Conservation (phyloP, 2,797 vertebrate genomes). For the Dipus sagitta region DNA sequence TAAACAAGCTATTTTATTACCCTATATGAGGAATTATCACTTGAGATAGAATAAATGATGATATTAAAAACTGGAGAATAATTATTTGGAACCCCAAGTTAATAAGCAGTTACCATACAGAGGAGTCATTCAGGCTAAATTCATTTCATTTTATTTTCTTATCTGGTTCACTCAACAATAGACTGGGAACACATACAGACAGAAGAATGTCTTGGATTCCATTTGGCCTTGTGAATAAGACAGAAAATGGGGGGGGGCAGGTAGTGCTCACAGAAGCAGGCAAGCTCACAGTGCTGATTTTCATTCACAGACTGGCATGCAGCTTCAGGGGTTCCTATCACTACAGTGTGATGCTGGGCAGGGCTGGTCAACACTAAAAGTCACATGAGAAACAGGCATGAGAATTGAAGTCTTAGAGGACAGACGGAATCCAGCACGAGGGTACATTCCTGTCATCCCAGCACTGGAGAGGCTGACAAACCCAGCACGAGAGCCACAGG, state of each 20-base stretch:
- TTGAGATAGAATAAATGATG: background rate
- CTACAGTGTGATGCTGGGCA: accelerated
- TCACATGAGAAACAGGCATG: accelerated
- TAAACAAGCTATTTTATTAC: background rate
- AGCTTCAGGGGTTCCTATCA: background rate
- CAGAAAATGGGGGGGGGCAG: background rate
- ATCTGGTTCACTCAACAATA: background rate
- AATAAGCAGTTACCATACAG: background rate
- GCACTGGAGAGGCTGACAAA: background rate
- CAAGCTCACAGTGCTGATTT: background rate
- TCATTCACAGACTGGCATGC: background rate
- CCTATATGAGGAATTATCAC: background rate
- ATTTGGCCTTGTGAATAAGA: background rate
- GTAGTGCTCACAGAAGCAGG: background rate
- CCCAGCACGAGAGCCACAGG: background rate
- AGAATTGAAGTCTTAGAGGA: background rate
- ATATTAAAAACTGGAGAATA: background rate
- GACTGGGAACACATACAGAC: background rate
- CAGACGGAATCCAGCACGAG: background rate
- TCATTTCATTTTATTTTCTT: constrained; percentile 18
- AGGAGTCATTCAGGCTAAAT: background rate
- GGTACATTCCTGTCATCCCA: background rate
- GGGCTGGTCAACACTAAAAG: background rate
- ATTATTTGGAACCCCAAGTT: background rate
- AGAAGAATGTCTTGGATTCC: background rate